These are phyloP conservation scores for Pipistrellus kuhlii DNA, from an alignment of 2,797 vertebrate genomes.

Conservation along the genomic window DNA sequence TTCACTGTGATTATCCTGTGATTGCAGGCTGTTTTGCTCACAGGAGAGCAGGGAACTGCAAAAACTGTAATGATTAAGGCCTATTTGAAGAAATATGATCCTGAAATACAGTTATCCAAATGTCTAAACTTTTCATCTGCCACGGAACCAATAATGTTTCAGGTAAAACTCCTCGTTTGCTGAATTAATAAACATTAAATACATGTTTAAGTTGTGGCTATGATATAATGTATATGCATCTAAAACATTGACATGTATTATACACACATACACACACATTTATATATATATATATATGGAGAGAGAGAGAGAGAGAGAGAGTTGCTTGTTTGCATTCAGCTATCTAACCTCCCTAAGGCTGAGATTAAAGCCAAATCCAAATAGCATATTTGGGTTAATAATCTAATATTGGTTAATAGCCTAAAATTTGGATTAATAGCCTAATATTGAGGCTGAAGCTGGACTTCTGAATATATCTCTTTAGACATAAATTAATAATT, in stretches of 20 bases:
- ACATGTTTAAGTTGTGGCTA: constrained; percentile 18
- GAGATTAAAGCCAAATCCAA: constrained; percentile 8
- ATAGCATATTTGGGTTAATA: not conserved
- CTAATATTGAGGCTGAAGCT: not conserved
- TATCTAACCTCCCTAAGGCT: not conserved
- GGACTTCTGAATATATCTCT: not conserved
- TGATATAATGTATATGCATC: not conserved
- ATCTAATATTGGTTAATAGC: not conserved
- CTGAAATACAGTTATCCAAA: constrained; percentile 88
- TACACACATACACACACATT: too few species aligned
- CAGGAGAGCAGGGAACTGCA: constrained; percentile 89
- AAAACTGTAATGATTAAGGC: constrained; percentile 90
- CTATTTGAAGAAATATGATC: constrained; percentile 88
- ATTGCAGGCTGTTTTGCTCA: constrained; percentile 88
- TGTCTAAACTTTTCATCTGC: constrained; percentile 89
- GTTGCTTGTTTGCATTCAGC: not conserved
- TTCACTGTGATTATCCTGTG: not conserved
- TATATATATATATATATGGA: not conserved
- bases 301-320: too few species aligned
- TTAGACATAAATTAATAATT: not conserved
- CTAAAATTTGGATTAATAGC: not conserved
- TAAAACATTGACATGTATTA: not conserved
- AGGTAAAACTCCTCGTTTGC: constrained; percentile 82
- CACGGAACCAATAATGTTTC: constrained; percentile 90
- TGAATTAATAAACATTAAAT: not conserved